Conservation (phyloP, 2,797 vertebrate species). For the Tragopan temminckii region DNA sequence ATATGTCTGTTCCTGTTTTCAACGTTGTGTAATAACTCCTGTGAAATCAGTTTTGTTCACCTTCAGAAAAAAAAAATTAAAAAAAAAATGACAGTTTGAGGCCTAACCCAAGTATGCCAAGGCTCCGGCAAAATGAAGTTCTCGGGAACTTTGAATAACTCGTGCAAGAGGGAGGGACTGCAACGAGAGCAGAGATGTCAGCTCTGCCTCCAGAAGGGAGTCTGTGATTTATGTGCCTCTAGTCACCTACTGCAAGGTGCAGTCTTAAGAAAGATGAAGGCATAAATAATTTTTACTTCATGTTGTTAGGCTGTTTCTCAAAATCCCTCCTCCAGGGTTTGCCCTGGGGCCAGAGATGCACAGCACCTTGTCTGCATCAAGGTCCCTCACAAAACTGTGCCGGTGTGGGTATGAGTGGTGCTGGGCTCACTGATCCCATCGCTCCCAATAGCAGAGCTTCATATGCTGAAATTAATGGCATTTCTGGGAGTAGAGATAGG, state of each 20-base stretch:
- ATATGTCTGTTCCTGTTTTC: background rate
- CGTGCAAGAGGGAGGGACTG: background rate
- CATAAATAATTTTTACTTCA: background rate
- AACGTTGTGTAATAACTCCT: background rate
- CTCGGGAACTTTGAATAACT: background rate
- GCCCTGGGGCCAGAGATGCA: background rate
- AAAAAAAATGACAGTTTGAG: background rate
- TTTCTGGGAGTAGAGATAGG: slow-evolving; percentile 28
- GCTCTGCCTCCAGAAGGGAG: background rate
- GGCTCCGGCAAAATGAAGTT: background rate
- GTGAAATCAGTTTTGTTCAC: background rate
- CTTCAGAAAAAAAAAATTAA: background rate
- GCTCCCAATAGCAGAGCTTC: background rate
- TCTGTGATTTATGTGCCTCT: background rate
- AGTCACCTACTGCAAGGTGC: background rate
- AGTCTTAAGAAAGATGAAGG: background rate
- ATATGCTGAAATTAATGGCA: background rate
- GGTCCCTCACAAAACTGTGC: background rate
- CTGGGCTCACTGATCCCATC: background rate
- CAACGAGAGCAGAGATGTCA: background rate
- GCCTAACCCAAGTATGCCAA: background rate
- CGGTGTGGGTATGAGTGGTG: background rate
- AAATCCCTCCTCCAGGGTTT: background rate
- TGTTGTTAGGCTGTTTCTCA: background rate
- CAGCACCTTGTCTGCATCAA: background rate